Conservation (phyloP, 1,140 invertebrate species). For the Nephotettix cincticeps region DNA sequence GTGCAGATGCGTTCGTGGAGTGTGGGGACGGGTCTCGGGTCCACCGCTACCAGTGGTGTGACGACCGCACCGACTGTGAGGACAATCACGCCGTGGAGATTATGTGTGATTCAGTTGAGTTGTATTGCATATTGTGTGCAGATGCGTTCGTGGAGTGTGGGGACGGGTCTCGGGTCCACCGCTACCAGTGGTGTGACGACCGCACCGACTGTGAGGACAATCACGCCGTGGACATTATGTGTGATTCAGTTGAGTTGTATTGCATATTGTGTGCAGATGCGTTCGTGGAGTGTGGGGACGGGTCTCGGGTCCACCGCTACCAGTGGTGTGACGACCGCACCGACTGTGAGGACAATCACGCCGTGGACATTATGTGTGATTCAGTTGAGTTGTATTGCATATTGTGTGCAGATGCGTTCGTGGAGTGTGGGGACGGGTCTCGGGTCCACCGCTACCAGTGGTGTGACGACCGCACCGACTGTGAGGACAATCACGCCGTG, state of each 20-base stretch:
- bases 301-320: conserved; percentile 44
- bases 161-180: conserved; percentile 45
- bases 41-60: conserved; percentile 48
- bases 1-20: conserved; percentile 36
- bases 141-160: conserved; percentile 43
- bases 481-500: conserved; percentile 50
- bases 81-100: conserved; percentile 52
- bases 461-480: conserved; percentile 54
- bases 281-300: conserved; percentile 45
- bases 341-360: conserved; percentile 51
- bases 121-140: too few relatives aligned
- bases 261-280: conserved; percentile 35
- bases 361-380: conserved; percentile 53
- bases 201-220: too few relatives aligned
- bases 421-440: conserved; percentile 45
- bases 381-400: not conserved
- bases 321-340: conserved; percentile 52
- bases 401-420: conserved; percentile 35
- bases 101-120: conserved; percentile 51
- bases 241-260: too few relatives aligned
- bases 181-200: conserved; percentile 50
- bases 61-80: conserved; percentile 51
- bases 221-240: too few relatives aligned
- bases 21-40: conserved; percentile 47
- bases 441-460: conserved; percentile 46